Conservation (phyloP, 2,113 vertebrate species). For the Hymenochirus boettgeri region DNA sequence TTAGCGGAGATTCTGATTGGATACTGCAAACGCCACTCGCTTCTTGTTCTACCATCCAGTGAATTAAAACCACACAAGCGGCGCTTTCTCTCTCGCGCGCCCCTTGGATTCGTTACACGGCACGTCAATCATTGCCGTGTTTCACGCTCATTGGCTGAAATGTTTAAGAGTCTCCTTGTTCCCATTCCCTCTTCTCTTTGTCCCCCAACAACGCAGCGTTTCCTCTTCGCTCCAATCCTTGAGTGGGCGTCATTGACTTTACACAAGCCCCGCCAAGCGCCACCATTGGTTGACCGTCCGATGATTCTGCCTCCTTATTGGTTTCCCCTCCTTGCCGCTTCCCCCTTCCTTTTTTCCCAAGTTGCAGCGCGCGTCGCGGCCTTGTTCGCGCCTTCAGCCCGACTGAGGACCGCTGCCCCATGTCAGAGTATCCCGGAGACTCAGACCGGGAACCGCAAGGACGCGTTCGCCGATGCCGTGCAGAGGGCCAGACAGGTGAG, state of each 20-base stretch:
- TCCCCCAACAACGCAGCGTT: conserved; percentile 1
- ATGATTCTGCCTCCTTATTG: background rate
- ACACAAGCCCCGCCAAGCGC: background rate
- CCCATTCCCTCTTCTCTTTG: conserved; percentile 11
- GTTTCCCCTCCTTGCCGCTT: background rate
- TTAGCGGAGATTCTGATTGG: too few relatives aligned
- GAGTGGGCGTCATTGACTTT: conserved; percentile 22
- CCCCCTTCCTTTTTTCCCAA: conserved; percentile 54
- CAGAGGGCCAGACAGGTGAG: conserved; percentile 85
- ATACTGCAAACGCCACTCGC: background rate
- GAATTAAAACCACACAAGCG: conserved; percentile 6
- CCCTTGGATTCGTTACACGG: conserved; percentile 7
- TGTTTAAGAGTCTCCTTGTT: conserved; percentile 27
- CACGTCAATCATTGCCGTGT: conserved; percentile 38
- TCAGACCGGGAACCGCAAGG: conserved; percentile 71
- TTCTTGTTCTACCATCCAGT: conserved; percentile 11
- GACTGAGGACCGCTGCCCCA: conserved; percentile 44
- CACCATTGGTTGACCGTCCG: background rate
- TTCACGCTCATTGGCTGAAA: conserved; percentile 38
- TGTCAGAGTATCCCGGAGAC: conserved; percentile 71
- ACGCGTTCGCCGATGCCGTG: conserved; percentile 87
- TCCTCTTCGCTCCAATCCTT: conserved; percentile 34
- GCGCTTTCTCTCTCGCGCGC: background rate
- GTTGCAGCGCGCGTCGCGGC: conserved; percentile 61
- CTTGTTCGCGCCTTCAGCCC: conserved; percentile 56